Evolutionary conservation across 2,888 invertebrate species (phyloP), one percentile per base, ranked within the genome.

Genomic region (Drosophila setosimentum): DNA sequence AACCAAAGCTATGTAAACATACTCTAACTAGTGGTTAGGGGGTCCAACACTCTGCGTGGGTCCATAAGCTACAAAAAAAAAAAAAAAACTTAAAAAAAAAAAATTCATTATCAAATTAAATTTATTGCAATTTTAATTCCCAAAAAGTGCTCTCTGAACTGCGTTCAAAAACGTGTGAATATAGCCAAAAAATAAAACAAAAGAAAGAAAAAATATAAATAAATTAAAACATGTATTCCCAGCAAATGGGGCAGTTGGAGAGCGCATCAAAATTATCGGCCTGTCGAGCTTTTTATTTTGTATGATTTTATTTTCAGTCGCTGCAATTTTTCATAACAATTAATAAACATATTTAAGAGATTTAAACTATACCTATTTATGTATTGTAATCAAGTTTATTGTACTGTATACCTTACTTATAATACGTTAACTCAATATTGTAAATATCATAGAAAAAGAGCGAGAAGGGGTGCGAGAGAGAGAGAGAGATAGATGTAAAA

Each of bases 371-470:
- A 61, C 53, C 65, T 78, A 66, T 50, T 63, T 73, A 73, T 79
- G 63, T 68, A 76, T 72, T 82, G 62, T 69, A 68, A 62, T 62
- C 65, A 10, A 68, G 59, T 66, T 30, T 70, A 75, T 70, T 78
- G 58, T 72, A 79, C 54, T 76, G 63, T 78, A 80, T 54, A 68
- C 50, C 75, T 73, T 55, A 61, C 48, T 68, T 62, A 71, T 71
- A 54, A 58, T 71, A 29, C 72, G 78, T 67, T 73, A 60, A 83
- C 64, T 71, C 61, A 69, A 80, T 68, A 70, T 57, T 84, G 83
- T 84, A 84, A 82, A 84, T 83, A 83, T 70, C 69, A 65, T 53
- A 54, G 54, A 10, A 53, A 24, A 24, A 32, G 64, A 57, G 48
- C 53, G 18, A 55, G 51, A 66, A 29, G 50, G 35, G 27, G 60